Evolutionary conservation across 2,888 invertebrate genomes (phyloP).

Genomic region (Rhagophthalmus giganteus): DNA sequence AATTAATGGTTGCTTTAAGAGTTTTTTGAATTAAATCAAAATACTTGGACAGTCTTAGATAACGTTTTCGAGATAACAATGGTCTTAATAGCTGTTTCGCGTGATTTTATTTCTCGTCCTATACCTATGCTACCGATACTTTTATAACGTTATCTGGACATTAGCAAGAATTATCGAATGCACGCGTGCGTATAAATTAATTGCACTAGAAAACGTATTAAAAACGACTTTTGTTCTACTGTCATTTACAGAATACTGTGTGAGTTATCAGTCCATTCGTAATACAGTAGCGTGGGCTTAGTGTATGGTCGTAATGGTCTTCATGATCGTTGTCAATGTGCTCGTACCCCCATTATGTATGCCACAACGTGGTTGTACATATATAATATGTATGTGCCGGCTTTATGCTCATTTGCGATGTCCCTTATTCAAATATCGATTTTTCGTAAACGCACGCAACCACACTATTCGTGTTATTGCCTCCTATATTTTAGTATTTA

Average conservation of each 20-base stretch:
- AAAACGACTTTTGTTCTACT: not conserved
- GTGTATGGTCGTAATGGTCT: constrained; percentile 17
- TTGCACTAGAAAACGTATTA: too few relatives aligned
- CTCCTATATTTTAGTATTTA: constrained; percentile 6
- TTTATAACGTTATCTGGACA: too few relatives aligned
- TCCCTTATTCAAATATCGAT: constrained; percentile 21
- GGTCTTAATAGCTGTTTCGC: too few relatives aligned
- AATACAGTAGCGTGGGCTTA: constrained; percentile 13
- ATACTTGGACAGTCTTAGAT: too few relatives aligned
- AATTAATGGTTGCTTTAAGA: too few relatives aligned
- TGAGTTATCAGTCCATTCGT: constrained; percentile 11
- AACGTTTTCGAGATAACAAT: too few relatives aligned
- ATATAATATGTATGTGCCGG: constrained; percentile 16
- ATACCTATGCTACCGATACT: too few relatives aligned
- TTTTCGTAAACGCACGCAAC: constrained; percentile 22
- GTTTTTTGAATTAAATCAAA: too few relatives aligned
- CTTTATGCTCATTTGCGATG: constrained; percentile 21
- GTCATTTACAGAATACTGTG: constrained; percentile 10
- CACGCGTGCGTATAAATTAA: too few relatives aligned
- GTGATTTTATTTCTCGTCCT: too few relatives aligned
- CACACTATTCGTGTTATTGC: constrained; percentile 15
- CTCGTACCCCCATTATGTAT: constrained; percentile 21
- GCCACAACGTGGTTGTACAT: constrained; percentile 20
- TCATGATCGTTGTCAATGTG: constrained; percentile 21
- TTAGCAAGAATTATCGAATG: too few relatives aligned